Evolutionary conservation across 1,140 invertebrate species (phyloP), one percentile per base, ranked within the genome.

Genomic region (Ceratoteleas bidentatus): DNA sequence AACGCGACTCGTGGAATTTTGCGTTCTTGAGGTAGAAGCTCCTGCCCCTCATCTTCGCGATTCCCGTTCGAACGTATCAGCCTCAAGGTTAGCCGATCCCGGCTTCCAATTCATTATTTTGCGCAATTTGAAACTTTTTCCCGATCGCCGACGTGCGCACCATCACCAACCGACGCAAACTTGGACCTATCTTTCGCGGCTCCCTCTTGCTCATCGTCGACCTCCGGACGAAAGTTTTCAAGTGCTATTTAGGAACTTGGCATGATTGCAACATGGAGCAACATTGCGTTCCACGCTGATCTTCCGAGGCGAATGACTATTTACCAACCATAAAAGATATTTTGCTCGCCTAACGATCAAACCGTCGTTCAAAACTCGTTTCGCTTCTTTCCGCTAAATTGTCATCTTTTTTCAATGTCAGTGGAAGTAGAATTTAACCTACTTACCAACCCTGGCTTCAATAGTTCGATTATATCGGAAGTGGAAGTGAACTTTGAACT

Each of bases 161-260:
- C 43, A 57, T 33, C 38, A 16, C 53, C 53, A 56, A 68, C 52
- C 24, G 1, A 24, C 24, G 24, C 1, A 24, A 24, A 24, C 24
- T 24, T 24, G 24, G 24, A 24, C 24, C 24, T 24, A 24, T 24
- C 24, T 24, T 24, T 24, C 24, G 24, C 1, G 24, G 1, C 24
- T 24, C 24, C 4, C 24, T 24, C 24, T 24, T 4, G 24, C 24
- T 24, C 24, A 24, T 24, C 24, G 24, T 24, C 24, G 24, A 24
- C 24, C 24, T 24, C 24, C 24, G 24, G 24, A 24, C 4, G 24
- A 24, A 24, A 24, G 24, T 56, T 68, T 57, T 57, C 64, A 68
- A 57, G 64, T 68, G 64, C 64, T 16, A 57, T 68, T 68, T 57
- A 56, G 53, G 14, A 68, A 57, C 38, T 68, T 68, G 64, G 64